Evolutionary conservation across 2,797 vertebrate genomes (phyloP).

Genomic region (Nannoperca australis): DNA sequence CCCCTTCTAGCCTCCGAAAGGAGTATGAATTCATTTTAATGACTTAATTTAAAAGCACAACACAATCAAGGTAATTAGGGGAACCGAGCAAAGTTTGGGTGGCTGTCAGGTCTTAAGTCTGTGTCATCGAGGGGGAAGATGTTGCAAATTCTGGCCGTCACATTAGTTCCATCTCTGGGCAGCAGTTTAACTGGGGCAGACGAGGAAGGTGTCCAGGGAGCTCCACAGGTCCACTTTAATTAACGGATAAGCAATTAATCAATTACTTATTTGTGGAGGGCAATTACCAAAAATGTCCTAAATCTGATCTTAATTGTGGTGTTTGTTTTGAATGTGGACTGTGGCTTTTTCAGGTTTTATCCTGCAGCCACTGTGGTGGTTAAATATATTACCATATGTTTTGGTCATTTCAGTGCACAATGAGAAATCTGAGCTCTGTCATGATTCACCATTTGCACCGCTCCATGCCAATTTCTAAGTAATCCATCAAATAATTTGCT

Average conservation of each 20-base stretch:
- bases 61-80: conserved; percentile 70
- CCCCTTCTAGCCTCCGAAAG: conserved; percentile 13
- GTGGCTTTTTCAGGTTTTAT: conserved; percentile 7
- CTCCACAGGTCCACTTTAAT: conserved; percentile 66
- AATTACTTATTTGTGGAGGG: conserved; percentile 68
- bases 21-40: conserved; percentile 59
- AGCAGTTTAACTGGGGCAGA: conserved; percentile 61
- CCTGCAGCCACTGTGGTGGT: background rate
- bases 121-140: conserved; percentile 38
- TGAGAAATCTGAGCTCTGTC: conserved; percentile 27
- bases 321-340: conserved; percentile 36
- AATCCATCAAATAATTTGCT: conserved; percentile 74
- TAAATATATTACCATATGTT: conserved; percentile 16
- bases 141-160: conserved; percentile 13
- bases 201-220: conserved; percentile 52
- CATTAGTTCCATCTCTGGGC: conserved; percentile 60
- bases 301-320: conserved; percentile 51
- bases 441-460: conserved; percentile 30
- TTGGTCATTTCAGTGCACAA: conserved; percentile 39
- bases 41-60: conserved; percentile 76
- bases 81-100: conserved; percentile 52
- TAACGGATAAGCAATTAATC: conserved; percentile 73
- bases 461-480: conserved; percentile 61
- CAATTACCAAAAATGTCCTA: conserved; percentile 53
- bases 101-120: conserved; percentile 50